Percentiles rank a stretch among this genome's conserved stretches.
These are phyloP conservation scores for Xylophagus ater DNA, from an alignment of 2,888 invertebrate genomes.

Conservation along the genomic window DNA sequence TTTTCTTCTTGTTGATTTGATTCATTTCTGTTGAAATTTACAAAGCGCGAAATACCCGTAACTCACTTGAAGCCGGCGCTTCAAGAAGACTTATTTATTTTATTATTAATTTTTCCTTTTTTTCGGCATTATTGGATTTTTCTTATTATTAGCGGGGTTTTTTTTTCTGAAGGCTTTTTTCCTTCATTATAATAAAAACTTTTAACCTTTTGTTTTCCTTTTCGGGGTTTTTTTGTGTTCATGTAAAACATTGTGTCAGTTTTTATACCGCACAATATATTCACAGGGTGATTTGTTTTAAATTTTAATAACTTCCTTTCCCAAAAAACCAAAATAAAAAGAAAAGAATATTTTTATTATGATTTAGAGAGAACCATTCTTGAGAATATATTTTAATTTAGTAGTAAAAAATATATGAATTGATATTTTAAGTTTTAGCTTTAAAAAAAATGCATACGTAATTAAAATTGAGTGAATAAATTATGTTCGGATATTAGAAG, in stretches of 20 bases:
- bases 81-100: too few species aligned
- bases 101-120: too few species aligned
- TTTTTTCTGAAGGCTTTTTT: background rate
- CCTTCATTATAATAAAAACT: slow-evolving; percentile 1
- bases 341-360: slow-evolving; percentile 14
- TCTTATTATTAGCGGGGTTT: too few species aligned
- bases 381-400: background rate
- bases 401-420: background rate
- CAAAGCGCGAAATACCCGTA: too few species aligned
- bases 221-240: slow-evolving; percentile 9
- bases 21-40: too few species aligned
- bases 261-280: slow-evolving; percentile 8
- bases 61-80: slow-evolving; percentile 11
- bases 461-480: too few species aligned
- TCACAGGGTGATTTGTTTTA: slow-evolving; percentile 5
- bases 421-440: too few species aligned
- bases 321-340: too few species aligned
- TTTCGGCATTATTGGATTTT: too few species aligned
- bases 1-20: too few species aligned
- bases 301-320: slow-evolving; percentile 14
- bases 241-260: slow-evolving; percentile 10
- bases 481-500: too few species aligned
- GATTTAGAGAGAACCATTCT: slow-evolving; percentile 2
- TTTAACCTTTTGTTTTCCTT: slow-evolving; percentile 9
- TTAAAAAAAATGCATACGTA: too few species aligned